Conservation (phyloP, 2,797 vertebrate species). For the Danio tinwini region DNA sequence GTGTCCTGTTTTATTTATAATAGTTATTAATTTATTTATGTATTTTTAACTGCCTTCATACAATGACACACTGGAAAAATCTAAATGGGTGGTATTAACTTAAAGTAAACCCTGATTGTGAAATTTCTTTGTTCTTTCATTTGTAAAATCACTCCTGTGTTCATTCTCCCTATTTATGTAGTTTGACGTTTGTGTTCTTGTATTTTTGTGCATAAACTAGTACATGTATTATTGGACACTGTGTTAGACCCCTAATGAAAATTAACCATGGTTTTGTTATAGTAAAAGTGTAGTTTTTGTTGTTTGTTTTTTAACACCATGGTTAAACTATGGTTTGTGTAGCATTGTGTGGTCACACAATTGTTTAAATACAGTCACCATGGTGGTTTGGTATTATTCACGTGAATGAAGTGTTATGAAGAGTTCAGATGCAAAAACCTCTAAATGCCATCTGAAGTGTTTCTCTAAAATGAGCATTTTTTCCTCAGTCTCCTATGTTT, state of each 20-base stretch:
- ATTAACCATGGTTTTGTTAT: too few relatives aligned
- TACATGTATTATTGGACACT: constrained; percentile 1
- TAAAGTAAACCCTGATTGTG: neutral
- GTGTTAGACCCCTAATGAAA: neutral
- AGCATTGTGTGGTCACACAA: too few relatives aligned
- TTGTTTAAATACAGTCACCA: too few relatives aligned
- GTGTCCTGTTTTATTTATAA: neutral
- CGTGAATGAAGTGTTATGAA: too few relatives aligned
- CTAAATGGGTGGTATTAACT: neutral
- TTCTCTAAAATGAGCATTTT: too few relatives aligned
- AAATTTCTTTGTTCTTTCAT: neutral
- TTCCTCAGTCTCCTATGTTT: too few relatives aligned
- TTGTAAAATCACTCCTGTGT: neutral
- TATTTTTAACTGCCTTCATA: constrained; percentile 2
- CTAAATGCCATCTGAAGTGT: too few relatives aligned
- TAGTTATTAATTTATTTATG: constrained; percentile 11
- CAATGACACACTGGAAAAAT: neutral
- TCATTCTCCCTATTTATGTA: neutral
- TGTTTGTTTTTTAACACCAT: too few relatives aligned
- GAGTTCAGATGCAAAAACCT: too few relatives aligned
- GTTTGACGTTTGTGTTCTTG: neutral
- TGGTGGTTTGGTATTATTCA: too few relatives aligned
- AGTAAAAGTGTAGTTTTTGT: too few relatives aligned
- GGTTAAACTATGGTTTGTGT: too few relatives aligned
- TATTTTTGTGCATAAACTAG: constrained; percentile 16